Percentiles rank a stretch among this genome's conserved stretches.
Conservation (phyloP, 2,888 invertebrate species). For the Salticus scenicus region DNA sequence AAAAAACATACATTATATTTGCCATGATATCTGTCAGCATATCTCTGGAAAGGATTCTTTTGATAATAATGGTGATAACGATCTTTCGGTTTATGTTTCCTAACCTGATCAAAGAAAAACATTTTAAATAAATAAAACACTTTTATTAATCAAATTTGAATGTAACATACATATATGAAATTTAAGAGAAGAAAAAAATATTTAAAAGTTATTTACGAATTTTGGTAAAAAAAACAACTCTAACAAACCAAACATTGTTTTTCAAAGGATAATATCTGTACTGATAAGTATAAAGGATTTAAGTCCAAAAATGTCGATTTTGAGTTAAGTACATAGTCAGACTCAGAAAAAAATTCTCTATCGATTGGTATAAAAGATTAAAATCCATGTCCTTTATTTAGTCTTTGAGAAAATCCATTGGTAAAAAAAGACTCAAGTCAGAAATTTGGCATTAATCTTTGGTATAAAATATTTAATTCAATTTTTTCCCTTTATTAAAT, state of each 20-base stretch:
- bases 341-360: too few species aligned
- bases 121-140: not conserved
- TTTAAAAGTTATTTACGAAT: not conserved
- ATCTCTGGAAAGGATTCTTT: conserved; percentile 48
- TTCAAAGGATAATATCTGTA: too few species aligned
- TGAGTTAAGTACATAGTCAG: too few species aligned
- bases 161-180: not conserved
- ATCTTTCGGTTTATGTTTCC: conserved; percentile 44
- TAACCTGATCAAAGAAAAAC: conserved; percentile 22
- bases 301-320: too few species aligned
- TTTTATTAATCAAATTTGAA: not conserved
- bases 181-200: not conserved
- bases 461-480: too few species aligned
- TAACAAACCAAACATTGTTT: too few species aligned
- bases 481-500: too few species aligned
- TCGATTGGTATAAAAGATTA: too few species aligned
- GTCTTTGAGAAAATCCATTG: not conserved
- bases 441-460: too few species aligned
- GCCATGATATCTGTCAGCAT: conserved; percentile 36
- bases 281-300: too few species aligned
- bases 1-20: conserved; percentile 25
- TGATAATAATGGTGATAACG: conserved; percentile 22
- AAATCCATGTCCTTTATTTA: too few species aligned
- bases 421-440: not conserved
- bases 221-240: not conserved